Percentiles rank a stretch among this genome's conserved stretches.
Evolutionary conservation across 2,888 invertebrate species (phyloP).

Genomic region (Troides helena): DNA sequence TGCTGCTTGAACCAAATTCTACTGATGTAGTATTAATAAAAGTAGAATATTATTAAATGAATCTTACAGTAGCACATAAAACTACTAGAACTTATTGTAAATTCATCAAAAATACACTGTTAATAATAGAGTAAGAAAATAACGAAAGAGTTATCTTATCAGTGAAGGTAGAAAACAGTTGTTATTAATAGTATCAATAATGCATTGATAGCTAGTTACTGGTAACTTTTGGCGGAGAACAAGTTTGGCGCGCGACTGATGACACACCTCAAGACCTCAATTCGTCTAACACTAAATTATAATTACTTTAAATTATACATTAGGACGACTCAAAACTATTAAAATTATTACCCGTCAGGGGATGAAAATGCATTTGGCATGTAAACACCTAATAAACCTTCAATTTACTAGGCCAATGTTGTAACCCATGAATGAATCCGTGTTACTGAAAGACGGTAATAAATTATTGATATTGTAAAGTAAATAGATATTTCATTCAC

Average conservation of each 20-base stretch:
- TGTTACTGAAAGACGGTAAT: slow-evolving; percentile 15
- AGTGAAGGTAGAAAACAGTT: background rate
- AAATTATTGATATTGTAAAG: slow-evolving; percentile 16
- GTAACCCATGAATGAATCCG: slow-evolving; percentile 16
- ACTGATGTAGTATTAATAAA: no score
- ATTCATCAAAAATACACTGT: background rate
- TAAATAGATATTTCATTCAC: slow-evolving; percentile 24
- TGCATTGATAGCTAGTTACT: background rate
- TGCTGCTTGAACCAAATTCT: no score
- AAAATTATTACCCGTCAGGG: slow-evolving; percentile 47
- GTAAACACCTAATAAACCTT: slow-evolving; percentile 36
- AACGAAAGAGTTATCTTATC: slow-evolving; percentile 31
- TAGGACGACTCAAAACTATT: slow-evolving; percentile 19
- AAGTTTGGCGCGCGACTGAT: slow-evolving; percentile 11
- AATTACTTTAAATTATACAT: slow-evolving; percentile 16
- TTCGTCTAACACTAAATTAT: slow-evolving; percentile 15
- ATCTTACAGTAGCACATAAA: no score
- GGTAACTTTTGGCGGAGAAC: slow-evolving; percentile 15
- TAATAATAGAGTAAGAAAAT: background rate
- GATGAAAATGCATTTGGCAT: slow-evolving; percentile 48
- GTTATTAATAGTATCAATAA: slow-evolving; percentile 12
- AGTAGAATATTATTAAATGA: no score
- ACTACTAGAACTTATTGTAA: background rate
- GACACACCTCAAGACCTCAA: slow-evolving; percentile 1
- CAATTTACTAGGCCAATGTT: slow-evolving; percentile 27